These are phyloP conservation scores for Agapornis roseicollis DNA, from an alignment of 2,113 vertebrate genomes.

Conservation along the genomic window DNA sequence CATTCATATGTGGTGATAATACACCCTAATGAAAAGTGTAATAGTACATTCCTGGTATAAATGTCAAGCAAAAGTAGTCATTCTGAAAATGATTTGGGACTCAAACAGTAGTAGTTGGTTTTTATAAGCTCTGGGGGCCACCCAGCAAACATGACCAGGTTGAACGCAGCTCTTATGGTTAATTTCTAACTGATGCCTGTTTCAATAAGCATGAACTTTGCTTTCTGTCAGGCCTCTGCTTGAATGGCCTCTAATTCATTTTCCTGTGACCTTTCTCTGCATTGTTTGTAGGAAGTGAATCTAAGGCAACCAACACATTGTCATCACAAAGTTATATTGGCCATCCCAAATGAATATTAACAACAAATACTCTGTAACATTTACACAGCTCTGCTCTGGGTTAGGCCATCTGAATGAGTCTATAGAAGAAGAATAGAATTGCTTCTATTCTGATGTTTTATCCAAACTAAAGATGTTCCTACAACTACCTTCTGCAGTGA, in stretches of 20 bases:
- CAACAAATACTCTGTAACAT: not conserved
- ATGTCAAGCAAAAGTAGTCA: not conserved
- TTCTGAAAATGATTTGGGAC: not conserved
- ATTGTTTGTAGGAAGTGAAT: not conserved
- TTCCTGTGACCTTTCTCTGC: not conserved
- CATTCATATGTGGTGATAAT: not conserved
- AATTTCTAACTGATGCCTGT: not conserved
- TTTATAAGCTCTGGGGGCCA: not conserved
- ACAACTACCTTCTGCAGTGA: not conserved
- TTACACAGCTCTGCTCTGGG: not conserved
- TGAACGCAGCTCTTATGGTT: not conserved
- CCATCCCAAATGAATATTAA: not conserved
- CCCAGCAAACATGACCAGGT: not conserved
- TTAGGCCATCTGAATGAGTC: not conserved
- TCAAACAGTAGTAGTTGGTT: not conserved
- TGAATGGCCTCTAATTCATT: not conserved
- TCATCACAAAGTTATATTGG: not conserved
- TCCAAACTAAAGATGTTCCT: not conserved
- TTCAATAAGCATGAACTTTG: not conserved
- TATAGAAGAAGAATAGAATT: not conserved
- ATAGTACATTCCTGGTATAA: not conserved
- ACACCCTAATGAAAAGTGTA: not conserved
- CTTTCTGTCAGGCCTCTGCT: not conserved
- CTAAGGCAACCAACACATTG: not conserved
- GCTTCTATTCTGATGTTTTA: not conserved